A percentile compares a stretch with the other conserved stretches of the same genome.
Conservation (phyloP, 2,797 vertebrate genomes). For the Lagocephalus sceleratus region DNA sequence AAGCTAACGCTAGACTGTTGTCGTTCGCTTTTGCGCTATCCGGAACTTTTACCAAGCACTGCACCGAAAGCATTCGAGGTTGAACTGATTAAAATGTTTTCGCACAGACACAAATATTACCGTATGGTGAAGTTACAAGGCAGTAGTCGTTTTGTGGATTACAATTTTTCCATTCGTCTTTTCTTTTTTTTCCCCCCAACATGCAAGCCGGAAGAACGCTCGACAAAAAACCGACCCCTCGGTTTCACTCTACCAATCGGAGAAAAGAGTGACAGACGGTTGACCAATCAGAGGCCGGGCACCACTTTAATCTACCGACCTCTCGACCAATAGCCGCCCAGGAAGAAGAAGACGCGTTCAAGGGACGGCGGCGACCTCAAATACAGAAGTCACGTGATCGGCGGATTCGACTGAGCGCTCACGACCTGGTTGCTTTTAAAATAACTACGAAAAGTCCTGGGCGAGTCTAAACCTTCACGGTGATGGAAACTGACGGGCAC, state of each 20-base stretch:
- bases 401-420: neutral
- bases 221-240: constrained; percentile 22
- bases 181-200: constrained; percentile 71
- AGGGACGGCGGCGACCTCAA: neutral
- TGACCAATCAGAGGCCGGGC: constrained; percentile 40
- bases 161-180: constrained; percentile 76
- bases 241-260: constrained; percentile 46
- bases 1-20: constrained; percentile 52
- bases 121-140: constrained; percentile 50
- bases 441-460: too few relatives aligned
- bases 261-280: neutral
- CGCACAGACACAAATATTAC: constrained; percentile 38
- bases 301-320: constrained; percentile 8
- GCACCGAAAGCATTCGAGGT: neutral
- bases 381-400: constrained; percentile 11
- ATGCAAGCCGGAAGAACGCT: constrained; percentile 76
- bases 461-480: too few relatives aligned
- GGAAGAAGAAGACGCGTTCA: neutral
- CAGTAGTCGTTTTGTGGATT: constrained; percentile 59
- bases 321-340: constrained; percentile 5
- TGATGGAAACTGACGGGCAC: too few relatives aligned
- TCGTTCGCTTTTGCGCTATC: constrained; percentile 24
- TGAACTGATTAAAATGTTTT: neutral
- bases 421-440: too few relatives aligned
- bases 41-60: constrained; percentile 25